phyloP scores from a whole-genome alignment of 2,797 vertebrate species.

The Hemibagrus guttatus region DNA sequence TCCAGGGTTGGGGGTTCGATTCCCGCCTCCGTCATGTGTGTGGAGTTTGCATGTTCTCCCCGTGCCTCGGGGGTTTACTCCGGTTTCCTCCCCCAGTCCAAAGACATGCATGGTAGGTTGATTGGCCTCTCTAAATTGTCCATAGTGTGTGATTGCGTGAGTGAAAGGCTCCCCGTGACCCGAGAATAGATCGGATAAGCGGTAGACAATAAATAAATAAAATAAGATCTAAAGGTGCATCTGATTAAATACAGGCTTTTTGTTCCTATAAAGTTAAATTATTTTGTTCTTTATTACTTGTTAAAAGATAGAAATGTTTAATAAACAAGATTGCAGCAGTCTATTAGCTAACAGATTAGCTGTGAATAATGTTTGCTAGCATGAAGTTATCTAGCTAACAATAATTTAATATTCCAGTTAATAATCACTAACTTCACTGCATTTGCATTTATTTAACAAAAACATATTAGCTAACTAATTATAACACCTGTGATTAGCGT shows the following conservation, averaged over 20 bases:
- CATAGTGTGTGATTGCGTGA: no score
- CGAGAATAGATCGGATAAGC: no score
- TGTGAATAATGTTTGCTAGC: background rate
- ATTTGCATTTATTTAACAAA: no score
- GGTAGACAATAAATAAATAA: background rate
- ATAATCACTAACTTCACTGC: background rate
- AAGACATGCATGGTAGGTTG: no score
- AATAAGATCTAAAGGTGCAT: background rate
- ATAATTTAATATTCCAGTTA: background rate
- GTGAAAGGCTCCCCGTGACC: no score
- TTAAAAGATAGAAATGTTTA: background rate
- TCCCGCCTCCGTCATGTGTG: no score
- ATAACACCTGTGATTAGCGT: background rate
- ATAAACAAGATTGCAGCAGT: background rate
- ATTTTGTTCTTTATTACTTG: background rate
- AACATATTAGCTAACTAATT: background rate
- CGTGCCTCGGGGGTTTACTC: no score
- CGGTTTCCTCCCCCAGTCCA: no score
- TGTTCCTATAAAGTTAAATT: background rate
- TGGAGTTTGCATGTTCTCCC: no score
- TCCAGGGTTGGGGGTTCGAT: no score
- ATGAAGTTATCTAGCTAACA: background rate
- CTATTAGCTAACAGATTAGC: background rate
- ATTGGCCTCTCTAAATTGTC: no score
- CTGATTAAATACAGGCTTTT: background rate